Percentiles rank a stretch among this genome's conserved stretches.
These are phyloP conservation scores for Cecidostiba fungosa DNA, from an alignment of 2,888 invertebrate species.

Conservation along the genomic window DNA sequence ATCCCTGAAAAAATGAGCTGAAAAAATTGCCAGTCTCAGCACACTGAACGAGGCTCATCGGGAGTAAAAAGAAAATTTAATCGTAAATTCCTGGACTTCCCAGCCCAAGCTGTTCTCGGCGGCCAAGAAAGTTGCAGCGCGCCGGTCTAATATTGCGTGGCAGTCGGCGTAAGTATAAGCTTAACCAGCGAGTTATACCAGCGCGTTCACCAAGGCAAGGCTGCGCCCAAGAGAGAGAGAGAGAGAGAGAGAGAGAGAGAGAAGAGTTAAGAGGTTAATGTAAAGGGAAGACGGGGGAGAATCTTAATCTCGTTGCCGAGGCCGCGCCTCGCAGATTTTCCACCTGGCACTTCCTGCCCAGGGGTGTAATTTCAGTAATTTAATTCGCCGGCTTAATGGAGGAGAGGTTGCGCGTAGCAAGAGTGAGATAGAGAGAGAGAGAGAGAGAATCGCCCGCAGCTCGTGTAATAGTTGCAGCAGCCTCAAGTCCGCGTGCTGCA, in stretches of 20 bases:
- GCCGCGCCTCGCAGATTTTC: constrained; percentile 70
- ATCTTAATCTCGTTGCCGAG: constrained; percentile 73
- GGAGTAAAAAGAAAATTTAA: constrained; percentile 30
- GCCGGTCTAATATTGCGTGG: constrained; percentile 67
- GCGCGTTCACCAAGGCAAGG: not conserved
- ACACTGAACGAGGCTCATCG: constrained; percentile 12
- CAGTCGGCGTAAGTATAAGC: constrained; percentile 63
- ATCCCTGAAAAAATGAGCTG: not conserved
- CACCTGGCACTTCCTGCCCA: constrained; percentile 69
- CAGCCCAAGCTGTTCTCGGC: not conserved
- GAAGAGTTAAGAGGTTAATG: constrained; percentile 66
- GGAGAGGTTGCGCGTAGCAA: constrained; percentile 43
- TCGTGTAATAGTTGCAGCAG: not conserved
- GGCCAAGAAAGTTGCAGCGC: not conserved
- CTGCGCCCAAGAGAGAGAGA: not conserved
- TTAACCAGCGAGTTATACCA: constrained; percentile 65
- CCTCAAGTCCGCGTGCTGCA: not conserved
- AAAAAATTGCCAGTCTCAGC: not conserved
- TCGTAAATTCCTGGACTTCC: constrained; percentile 20
- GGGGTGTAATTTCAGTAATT: constrained; percentile 74
- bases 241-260: not conserved
- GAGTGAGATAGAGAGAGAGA: constrained; percentile 34
- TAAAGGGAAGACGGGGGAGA: constrained; percentile 68
- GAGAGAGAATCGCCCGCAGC: constrained; percentile 52
- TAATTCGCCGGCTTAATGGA: constrained; percentile 71